phyloP scores from a whole-genome alignment of 2,888 invertebrate species.

The Meteorus colon region DNA sequence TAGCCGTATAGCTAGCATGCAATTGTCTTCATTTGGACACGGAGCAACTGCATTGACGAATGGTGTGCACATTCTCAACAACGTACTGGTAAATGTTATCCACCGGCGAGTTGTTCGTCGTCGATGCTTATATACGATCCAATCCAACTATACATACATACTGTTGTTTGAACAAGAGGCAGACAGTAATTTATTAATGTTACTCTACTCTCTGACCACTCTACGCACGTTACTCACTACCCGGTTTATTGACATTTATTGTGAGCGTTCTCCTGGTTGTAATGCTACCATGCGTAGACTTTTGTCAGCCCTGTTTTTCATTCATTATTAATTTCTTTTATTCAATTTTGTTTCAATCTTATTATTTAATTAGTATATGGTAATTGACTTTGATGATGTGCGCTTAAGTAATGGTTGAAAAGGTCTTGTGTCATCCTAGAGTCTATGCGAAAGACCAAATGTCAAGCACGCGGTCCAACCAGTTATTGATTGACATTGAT shows the following conservation, averaged over 20 bases:
- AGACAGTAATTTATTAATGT: slow-evolving; percentile 70
- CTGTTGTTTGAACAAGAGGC: slow-evolving; percentile 55
- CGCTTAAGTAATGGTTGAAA: neutral
- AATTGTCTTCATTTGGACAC: slow-evolving; percentile 65
- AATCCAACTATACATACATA: slow-evolving; percentile 2
- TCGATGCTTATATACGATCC: slow-evolving; percentile 11
- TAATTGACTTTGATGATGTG: neutral
- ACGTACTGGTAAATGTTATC: slow-evolving; percentile 9
- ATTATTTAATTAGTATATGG: slow-evolving; percentile 16
- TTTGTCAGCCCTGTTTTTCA: slow-evolving; percentile 34
- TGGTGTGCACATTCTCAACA: slow-evolving; percentile 30
- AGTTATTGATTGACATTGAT: slow-evolving; percentile 16
- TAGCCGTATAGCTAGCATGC: slow-evolving; percentile 56
- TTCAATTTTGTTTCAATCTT: slow-evolving; percentile 18
- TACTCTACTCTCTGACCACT: slow-evolving; percentile 56
- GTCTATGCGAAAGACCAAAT: slow-evolving; percentile 13
- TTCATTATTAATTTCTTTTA: slow-evolving; percentile 19
- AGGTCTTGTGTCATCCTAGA: neutral
- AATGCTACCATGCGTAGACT: slow-evolving; percentile 30
- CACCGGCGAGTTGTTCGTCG: neutral
- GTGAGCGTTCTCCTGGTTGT: slow-evolving; percentile 54
- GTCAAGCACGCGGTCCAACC: slow-evolving; percentile 13
- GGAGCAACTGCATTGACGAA: slow-evolving; percentile 45
- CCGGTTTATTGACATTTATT: slow-evolving; percentile 69
- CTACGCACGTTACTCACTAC: slow-evolving; percentile 61